Evolutionary conservation across 2,797 vertebrate species (phyloP).

Genomic region (Chaenodraco wilsoni): DNA sequence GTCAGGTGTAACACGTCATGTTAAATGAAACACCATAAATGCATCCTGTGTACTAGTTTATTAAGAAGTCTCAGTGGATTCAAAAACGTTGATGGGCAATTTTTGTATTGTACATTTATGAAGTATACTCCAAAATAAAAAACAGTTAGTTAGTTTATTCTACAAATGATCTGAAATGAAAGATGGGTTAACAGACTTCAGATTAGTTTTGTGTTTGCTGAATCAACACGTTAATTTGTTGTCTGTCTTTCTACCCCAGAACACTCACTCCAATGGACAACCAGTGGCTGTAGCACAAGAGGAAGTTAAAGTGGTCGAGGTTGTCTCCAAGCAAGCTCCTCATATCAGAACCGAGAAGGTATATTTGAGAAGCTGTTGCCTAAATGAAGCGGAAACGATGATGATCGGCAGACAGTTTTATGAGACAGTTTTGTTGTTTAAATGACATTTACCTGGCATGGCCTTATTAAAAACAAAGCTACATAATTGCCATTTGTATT

Average conservation of each 20-base stretch:
- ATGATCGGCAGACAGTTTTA: neutral
- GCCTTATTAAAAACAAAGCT: neutral
- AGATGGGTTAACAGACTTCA: neutral
- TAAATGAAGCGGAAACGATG: neutral
- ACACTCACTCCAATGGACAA: conserved; percentile 89
- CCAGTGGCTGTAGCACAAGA: conserved; percentile 84
- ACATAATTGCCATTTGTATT: neutral
- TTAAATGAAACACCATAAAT: neutral
- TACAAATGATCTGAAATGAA: neutral
- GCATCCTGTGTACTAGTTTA: neutral
- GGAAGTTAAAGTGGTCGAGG: conserved; percentile 77
- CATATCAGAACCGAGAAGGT: conserved; percentile 90
- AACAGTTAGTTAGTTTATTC: neutral
- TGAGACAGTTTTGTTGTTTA: no score
- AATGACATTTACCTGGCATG: neutral
- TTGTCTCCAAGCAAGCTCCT: conserved; percentile 75
- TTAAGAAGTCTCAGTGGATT: neutral
- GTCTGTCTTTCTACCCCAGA: conserved; percentile 56
- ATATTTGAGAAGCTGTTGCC: neutral
- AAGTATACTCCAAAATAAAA: neutral
- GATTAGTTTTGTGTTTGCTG: neutral
- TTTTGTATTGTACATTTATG: neutral
- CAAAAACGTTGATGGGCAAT: neutral
- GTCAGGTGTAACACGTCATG: neutral
- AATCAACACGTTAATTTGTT: neutral